Base-by-base conservation (phyloP, 2,888 invertebrate species). In the Torymus aiolomorphi region DNA sequence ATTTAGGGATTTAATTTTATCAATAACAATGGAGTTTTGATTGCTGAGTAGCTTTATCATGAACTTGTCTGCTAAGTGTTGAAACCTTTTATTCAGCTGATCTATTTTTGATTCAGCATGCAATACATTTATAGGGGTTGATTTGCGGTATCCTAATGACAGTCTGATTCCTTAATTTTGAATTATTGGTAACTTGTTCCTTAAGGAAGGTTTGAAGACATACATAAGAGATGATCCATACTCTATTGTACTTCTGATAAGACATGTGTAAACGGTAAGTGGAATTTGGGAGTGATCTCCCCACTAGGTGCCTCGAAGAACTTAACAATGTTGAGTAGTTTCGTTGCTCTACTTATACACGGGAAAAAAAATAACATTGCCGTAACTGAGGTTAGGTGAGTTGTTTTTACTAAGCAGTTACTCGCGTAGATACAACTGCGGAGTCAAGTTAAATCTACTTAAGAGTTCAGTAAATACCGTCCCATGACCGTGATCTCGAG, bases 121-220 rank as follows among this genome's bases (percentile, higher is more conserved):
- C 0, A 66, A n/a, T 14, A 66, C 52, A 18, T 66, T 67, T 54
- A 67, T 54, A 14, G 67, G 67, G 0, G 67, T 54, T 1, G 67
- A 67, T 16, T 16, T 54, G 13, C 20, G 18, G 18, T 54, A 54
- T 3, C 67, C 67, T 1, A 67, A 14, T 10, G 24, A 2, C 2
- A 54, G 54, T 31, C 13, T 24, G 13, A 62, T 31, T 12, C 12
- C 62, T 42, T 62, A 42, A 20, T 62, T 62, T 62, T 62, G 62
- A 2, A 31, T 62, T 62, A 31, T 62, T 1, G 31, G 14, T 5
- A 62, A 13, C 42, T 62, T 62, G 8, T 31, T 14, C 8, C 14
- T 31, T 2, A 62, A 14, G n/a, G 13, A 14, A 2, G 24, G 1
- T 1, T 62, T 42, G 13, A 1, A 14, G 2, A 14, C 14, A 14